Base-by-base conservation (phyloP, 2,113 vertebrate genomes). In the Nicator chloris region DNA sequence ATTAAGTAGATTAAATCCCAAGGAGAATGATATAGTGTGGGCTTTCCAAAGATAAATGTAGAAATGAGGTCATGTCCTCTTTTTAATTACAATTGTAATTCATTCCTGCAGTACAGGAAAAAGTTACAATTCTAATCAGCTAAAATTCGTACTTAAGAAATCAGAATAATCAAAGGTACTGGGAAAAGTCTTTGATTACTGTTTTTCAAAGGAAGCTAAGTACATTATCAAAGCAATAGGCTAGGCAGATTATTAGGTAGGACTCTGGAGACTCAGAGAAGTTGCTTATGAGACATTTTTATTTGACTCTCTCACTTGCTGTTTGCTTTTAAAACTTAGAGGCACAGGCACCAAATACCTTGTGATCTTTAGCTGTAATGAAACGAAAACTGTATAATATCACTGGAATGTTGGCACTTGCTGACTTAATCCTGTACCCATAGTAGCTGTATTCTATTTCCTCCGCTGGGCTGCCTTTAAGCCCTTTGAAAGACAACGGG, bases 1-100 rank as follows among this genome's bases (percentile, higher is more conserved):
- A 82, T 84, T 59, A 76, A 83, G 66, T 28, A 86, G 63, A 85
- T 94, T 77, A 86, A 93, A 81, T 88, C 51, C 64, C 92, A 92
- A 66, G 39, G 60, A 66, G 76, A 69, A 20, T n/a, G 13, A 57
- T 90, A 37, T 1, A 64, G 42, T 7, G 17, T 51, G 54, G 30
- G 23, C 49, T 85, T 82, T 92, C 40, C 73, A 76, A 61, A 94
- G 64, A 70, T 49, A 82, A 82, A 37, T 70, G n/a, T 37, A 88
- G 56, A 88, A 95, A 81, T 71, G 31, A 73, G 68, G 68, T 77
- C 24, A 15, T 76, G 40, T 88, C 28, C 49, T 68, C 30, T 53
- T 88, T 80, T 82, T 68, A 77, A 68, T 88, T 90, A 47, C 26
- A 75, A 11, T 59, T 90, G 28, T 82, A 93, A 75, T 30, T 83